Conservation (phyloP, 2,113 vertebrate genomes). For the Smithornis capensis region DNA sequence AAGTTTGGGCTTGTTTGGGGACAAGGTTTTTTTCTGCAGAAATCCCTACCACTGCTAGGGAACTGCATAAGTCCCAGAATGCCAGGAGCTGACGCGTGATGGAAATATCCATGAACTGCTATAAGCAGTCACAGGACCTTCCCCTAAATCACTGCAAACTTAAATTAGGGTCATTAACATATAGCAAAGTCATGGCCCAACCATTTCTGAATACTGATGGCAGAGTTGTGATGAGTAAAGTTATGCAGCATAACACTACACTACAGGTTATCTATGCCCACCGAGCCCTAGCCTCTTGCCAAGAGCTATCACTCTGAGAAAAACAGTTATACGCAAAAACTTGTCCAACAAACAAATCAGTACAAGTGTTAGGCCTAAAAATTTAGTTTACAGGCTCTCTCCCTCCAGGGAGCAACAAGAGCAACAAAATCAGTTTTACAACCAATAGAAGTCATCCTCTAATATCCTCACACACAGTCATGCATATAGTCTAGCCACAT, state of each 20-base stretch:
- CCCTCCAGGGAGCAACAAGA: neutral
- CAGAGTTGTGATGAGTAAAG: neutral
- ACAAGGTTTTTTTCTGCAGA: constrained; percentile 1
- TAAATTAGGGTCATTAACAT: neutral
- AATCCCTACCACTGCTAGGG: neutral
- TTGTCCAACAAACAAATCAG: neutral
- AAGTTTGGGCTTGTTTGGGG: neutral
- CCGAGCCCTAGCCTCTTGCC: neutral
- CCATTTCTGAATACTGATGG: neutral
- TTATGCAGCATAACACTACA: neutral
- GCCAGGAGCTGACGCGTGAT: neutral
- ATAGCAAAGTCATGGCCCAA: neutral
- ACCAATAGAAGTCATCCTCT: neutral
- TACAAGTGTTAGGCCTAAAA: neutral
- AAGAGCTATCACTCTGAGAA: neutral
- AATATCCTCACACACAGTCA: neutral
- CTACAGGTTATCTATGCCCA: neutral
- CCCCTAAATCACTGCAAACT: constrained; percentile 10
- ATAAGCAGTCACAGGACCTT: neutral
- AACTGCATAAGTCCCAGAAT: neutral
- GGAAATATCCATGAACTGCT: neutral
- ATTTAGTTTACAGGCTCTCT: neutral
- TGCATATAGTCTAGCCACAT: neutral
- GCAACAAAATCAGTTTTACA: neutral
- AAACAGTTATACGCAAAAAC: neutral